These are phyloP conservation scores for Microctonus brassicae DNA, from an alignment of 2,888 invertebrate species.

Conservation along the genomic window DNA sequence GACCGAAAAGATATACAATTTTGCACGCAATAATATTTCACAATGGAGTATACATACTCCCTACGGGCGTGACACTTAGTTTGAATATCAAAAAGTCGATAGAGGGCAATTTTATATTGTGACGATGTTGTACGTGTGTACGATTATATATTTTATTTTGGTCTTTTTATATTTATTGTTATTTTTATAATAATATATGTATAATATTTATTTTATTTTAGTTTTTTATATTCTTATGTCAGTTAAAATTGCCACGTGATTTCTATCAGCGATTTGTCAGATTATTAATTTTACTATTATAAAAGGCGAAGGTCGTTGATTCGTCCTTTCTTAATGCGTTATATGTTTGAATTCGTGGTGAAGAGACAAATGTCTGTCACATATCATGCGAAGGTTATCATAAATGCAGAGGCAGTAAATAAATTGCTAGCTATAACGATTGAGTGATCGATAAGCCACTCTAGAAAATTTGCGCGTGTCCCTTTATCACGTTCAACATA, in stretches of 20 bases:
- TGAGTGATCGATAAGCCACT: constrained; percentile 55
- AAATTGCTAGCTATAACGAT: constrained; percentile 56
- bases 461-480: background rate
- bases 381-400: constrained; percentile 61
- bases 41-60: constrained; percentile 2
- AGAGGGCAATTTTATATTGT: background rate
- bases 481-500: background rate
- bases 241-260: background rate
- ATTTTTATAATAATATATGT: background rate
- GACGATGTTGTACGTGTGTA: background rate
- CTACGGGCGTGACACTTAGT: constrained; percentile 24
- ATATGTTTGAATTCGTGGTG: constrained; percentile 58
- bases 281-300: constrained; percentile 54
- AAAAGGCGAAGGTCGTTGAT: constrained; percentile 38
- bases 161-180: background rate
- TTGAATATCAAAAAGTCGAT: constrained; percentile 21
- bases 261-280: constrained; percentile 51
- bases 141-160: background rate
- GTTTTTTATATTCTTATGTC: background rate
- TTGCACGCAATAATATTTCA: constrained; percentile 29
- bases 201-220: background rate
- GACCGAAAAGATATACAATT: constrained; percentile 11
- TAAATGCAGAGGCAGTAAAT: constrained; percentile 46
- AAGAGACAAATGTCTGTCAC: constrained; percentile 66
- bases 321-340: constrained; percentile 43